Evolutionary conservation across 2,113 vertebrate species (phyloP).

Genomic region (Raja brachyura): DNA sequence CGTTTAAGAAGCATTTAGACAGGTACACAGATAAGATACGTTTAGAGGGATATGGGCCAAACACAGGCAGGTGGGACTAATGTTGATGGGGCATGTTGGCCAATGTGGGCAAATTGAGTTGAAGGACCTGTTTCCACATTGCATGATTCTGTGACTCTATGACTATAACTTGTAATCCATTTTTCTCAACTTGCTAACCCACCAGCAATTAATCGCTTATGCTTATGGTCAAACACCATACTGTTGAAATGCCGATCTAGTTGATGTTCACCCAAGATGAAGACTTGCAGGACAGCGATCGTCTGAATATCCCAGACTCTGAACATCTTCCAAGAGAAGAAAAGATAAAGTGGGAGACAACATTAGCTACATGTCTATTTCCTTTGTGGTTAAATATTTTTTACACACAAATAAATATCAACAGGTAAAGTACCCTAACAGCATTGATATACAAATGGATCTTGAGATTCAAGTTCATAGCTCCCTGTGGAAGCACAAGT

Average conservation of each 20-base stretch:
- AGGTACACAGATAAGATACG: too few relatives aligned
- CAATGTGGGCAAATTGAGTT: too few relatives aligned
- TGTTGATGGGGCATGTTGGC: too few relatives aligned
- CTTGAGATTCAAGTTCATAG: too few relatives aligned
- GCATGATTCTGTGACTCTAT: too few relatives aligned
- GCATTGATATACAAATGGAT: too few relatives aligned
- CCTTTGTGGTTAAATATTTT: background rate
- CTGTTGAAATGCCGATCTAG: conserved; percentile 17
- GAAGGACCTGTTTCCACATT: too few relatives aligned
- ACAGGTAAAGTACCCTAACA: background rate
- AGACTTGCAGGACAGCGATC: conserved; percentile 25
- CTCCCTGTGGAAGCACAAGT: too few relatives aligned
- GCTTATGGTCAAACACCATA: conserved; percentile 21
- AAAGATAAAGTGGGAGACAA: background rate
- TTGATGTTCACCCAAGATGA: conserved; percentile 5
- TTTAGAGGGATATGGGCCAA: too few relatives aligned
- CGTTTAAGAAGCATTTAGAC: too few relatives aligned
- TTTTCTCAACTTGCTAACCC: background rate
- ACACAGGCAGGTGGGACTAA: too few relatives aligned
- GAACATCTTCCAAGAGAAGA: conserved; percentile 19
- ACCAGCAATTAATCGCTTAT: conserved; percentile 31
- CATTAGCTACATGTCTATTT: background rate
- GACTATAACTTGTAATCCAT: background rate
- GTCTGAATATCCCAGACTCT: conserved; percentile 38
- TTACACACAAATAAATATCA: background rate